These are phyloP conservation scores for Colletes collaris DNA, from an alignment of 2,888 invertebrate genomes.

Conservation along the genomic window DNA sequence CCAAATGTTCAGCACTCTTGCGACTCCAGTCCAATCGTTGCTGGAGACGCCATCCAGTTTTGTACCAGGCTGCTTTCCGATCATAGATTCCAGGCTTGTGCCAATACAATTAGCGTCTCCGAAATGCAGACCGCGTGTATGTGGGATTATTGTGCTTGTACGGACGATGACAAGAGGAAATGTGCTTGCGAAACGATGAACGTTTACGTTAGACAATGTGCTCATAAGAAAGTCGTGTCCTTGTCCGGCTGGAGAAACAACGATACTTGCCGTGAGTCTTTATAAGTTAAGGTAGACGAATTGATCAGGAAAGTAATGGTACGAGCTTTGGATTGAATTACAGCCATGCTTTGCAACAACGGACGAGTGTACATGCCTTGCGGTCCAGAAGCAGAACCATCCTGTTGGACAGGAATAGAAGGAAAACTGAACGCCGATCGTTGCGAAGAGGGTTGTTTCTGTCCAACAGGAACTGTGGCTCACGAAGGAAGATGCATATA, in stretches of 20 bases:
- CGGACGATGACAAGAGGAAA: constrained; percentile 81
- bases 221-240: constrained; percentile 86
- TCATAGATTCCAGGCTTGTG: constrained; percentile 87
- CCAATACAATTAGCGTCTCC: constrained; percentile 87
- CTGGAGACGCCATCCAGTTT: constrained; percentile 85
- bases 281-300: too few relatives aligned
- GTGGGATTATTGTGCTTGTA: constrained; percentile 91
- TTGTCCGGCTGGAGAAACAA: constrained; percentile 90
- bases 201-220: constrained; percentile 91
- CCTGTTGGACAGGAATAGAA: constrained; percentile 86
- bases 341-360: constrained; percentile 90
- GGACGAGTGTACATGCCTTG: constrained; percentile 92
- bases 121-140: constrained; percentile 89
- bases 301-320: background rate
- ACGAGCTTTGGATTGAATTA: background rate
- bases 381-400: constrained; percentile 88
- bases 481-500: constrained; percentile 90
- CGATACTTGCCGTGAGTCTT: constrained; percentile 91
- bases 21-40: constrained; percentile 74
- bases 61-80: constrained; percentile 87
- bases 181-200: constrained; percentile 91
- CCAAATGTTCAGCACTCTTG: constrained; percentile 85
- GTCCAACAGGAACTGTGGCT: constrained; percentile 90
- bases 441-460: constrained; percentile 95
- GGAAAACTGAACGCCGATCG: constrained; percentile 15